Conservation (phyloP, 1,140 invertebrate genomes). For the Papilio xuthus region DNA sequence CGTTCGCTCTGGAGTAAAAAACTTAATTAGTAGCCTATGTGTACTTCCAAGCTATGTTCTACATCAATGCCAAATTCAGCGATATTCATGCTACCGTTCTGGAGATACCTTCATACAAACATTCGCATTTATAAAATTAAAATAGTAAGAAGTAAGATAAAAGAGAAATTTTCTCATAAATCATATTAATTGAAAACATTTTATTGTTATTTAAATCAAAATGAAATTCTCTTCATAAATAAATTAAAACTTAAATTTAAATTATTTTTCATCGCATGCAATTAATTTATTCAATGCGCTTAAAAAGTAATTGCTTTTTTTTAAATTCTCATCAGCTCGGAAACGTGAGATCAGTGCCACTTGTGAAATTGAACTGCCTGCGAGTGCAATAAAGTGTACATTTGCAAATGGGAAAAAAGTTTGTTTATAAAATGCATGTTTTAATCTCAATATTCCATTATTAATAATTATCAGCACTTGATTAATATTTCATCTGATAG, state of each 20-base stretch:
- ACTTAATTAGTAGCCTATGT: no score
- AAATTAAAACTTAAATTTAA: neutral
- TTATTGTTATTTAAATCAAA: neutral
- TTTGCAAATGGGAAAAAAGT: constrained; percentile 1
- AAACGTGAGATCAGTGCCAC: constrained; percentile 23
- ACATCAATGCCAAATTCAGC: no score
- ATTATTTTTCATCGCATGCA: neutral
- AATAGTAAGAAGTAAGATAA: no score
- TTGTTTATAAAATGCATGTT: neutral
- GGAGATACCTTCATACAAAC: no score
- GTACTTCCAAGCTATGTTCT: no score
- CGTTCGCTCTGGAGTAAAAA: no score
- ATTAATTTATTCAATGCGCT: constrained; percentile 14
- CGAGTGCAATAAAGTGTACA: constrained; percentile 13
- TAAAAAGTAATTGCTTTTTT: constrained; percentile 23
- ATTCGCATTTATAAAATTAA: no score
- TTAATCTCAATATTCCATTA: neutral
- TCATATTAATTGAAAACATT: neutral
- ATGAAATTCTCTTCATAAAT: neutral
- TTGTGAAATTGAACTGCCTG: constrained; percentile 12
- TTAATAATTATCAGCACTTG: neutral
- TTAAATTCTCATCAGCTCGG: constrained; percentile 12
- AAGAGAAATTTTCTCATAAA: neutral
- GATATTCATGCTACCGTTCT: no score
- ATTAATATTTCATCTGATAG: neutral